phyloP scores from a whole-genome alignment of 2,113 vertebrate species.

The Henicopernis longicauda region DNA sequence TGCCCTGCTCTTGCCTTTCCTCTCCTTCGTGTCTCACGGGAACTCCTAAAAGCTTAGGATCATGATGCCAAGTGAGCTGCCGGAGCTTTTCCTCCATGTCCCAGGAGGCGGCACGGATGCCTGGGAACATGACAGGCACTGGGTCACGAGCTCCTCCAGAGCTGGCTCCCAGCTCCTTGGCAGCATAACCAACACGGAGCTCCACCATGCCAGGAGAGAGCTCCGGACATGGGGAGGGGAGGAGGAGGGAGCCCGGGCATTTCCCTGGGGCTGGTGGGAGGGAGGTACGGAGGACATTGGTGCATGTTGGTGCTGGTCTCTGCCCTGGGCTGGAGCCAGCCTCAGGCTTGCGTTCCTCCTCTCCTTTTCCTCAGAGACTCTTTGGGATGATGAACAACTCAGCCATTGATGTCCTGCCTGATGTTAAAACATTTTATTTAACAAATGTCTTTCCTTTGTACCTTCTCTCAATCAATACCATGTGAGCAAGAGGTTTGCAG shows the following conservation, averaged over 20 bases:
- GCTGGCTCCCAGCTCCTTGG: not conserved
- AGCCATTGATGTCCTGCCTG: not conserved
- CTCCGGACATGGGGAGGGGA: accelerated
- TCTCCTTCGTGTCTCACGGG: not conserved
- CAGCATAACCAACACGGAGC: not conserved
- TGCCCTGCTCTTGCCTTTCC: not conserved
- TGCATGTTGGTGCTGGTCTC: not conserved
- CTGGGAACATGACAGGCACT: not conserved
- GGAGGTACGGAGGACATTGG: not conserved
- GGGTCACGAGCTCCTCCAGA: not conserved
- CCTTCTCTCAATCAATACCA: not conserved
- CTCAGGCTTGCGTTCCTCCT: accelerated
- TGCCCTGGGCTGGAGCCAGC: not conserved
- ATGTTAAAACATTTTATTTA: slow-evolving; percentile 16
- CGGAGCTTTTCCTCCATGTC: not conserved
- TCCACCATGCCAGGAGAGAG: not conserved
- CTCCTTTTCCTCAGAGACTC: not conserved
- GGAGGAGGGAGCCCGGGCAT: not conserved
- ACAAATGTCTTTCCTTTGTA: not conserved
- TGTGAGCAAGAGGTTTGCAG: not conserved
- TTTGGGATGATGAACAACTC: not conserved
- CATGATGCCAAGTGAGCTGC: not conserved
- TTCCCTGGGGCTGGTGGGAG: not conserved
- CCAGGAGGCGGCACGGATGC: not conserved
- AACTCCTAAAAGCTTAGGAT: not conserved